phyloP scores from a whole-genome alignment of 2,113 vertebrate genomes.

The Rutilus rutilus region DNA sequence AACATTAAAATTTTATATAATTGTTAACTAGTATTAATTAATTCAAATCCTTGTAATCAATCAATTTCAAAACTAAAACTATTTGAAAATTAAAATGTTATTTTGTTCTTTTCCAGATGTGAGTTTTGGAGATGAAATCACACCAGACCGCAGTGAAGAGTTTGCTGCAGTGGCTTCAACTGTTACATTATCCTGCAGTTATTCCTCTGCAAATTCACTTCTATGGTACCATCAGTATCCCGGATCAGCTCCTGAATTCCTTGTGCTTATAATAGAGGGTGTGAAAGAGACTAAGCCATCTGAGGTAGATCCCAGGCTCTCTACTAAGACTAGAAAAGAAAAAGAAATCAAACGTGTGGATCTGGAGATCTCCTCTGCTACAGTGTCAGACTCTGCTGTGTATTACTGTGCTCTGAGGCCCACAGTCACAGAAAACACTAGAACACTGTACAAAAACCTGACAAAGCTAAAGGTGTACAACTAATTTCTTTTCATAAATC shows the following conservation, averaged over 20 bases:
- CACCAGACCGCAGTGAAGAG: not conserved
- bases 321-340: not conserved
- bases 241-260: not conserved
- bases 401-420: too few relatives aligned
- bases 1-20: too few relatives aligned
- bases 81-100: too few relatives aligned
- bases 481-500: too few relatives aligned
- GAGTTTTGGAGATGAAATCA: not conserved
- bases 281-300: not conserved
- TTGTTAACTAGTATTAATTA: too few relatives aligned
- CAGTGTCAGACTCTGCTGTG: too few relatives aligned
- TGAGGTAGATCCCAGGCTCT: not conserved
- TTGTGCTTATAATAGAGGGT: not conserved
- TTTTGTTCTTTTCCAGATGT: too few relatives aligned
- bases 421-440: constrained; percentile 12
- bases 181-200: not conserved
- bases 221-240: not conserved
- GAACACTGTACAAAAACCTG: not conserved
- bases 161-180: not conserved
- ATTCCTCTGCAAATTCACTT: not conserved
- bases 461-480: too few relatives aligned
- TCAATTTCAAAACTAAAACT: too few relatives aligned
- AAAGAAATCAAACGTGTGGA: not conserved
- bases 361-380: too few relatives aligned
- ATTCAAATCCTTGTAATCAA: too few relatives aligned